Conservation (phyloP, 2,113 vertebrate species). For the Psilopsiagon aymara region DNA sequence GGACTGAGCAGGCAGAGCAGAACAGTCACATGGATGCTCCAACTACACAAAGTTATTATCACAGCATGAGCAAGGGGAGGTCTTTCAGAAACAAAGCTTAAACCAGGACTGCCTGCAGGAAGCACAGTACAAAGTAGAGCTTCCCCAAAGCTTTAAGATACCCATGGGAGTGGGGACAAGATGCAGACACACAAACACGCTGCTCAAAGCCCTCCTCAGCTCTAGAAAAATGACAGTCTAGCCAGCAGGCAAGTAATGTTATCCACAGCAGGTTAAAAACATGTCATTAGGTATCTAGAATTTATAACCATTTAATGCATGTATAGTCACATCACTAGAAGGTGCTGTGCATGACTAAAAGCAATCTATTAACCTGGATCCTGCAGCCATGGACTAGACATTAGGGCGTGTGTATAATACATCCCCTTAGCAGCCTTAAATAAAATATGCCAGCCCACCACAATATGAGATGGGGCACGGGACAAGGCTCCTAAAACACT, state of each 20-base stretch:
- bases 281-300: not conserved
- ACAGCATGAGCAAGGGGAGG: not conserved
- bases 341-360: not conserved
- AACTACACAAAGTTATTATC: not conserved
- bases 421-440: not conserved
- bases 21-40: not conserved
- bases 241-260: not conserved
- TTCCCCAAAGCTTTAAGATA: not conserved
- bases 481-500: not conserved
- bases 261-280: not conserved
- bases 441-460: not conserved
- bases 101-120: not conserved
- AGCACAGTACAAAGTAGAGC: not conserved
- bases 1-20: not conserved
- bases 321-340: not conserved
- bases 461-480: not conserved
- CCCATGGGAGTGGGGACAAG: not conserved
- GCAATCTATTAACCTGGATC: not conserved
- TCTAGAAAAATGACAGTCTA: not conserved
- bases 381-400: not conserved
- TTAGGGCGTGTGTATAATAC: not conserved
- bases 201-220: not conserved
- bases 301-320: not conserved
- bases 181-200: not conserved
- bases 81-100: not conserved